These are phyloP conservation scores for Lindbergichthys nudifrons DNA, from an alignment of 2,797 vertebrate genomes.

Conservation along the genomic window DNA sequence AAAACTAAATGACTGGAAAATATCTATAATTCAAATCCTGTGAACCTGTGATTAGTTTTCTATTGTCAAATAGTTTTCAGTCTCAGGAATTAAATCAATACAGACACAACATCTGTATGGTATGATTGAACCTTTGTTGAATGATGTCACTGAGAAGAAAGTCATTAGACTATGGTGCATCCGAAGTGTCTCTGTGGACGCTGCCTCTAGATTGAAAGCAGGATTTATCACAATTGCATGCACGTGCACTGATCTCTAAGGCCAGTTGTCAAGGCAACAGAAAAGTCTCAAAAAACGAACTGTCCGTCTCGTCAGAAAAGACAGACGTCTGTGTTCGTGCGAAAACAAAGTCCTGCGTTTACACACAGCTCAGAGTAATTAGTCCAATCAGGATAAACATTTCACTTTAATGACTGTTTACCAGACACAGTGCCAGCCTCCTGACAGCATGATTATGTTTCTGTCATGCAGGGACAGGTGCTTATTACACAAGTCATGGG, in stretches of 20 bases:
- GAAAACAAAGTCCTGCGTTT: slow-evolving; percentile 22
- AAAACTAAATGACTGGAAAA: neutral
- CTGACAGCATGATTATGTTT: slow-evolving; percentile 52
- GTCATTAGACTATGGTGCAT: slow-evolving; percentile 7
- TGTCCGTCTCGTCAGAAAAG: slow-evolving; percentile 10
- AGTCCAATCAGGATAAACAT: slow-evolving; percentile 61
- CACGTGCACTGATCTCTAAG: slow-evolving; percentile 58
- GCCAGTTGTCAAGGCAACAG: slow-evolving; percentile 79
- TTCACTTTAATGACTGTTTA: slow-evolving; percentile 77
- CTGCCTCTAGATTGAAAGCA: slow-evolving; percentile 32
- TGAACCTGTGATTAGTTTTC: slow-evolving; percentile 1
- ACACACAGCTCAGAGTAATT: slow-evolving; percentile 57
- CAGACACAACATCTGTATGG: neutral
- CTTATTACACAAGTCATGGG: slow-evolving; percentile 39
- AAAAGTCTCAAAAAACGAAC: slow-evolving; percentile 15
- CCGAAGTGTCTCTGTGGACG: slow-evolving; percentile 35
- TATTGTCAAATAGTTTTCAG: neutral
- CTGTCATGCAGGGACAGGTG: slow-evolving; percentile 33
- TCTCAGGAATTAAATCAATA: slow-evolving; percentile 5
- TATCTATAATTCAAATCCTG: slow-evolving; percentile 19
- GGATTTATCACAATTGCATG: slow-evolving; percentile 55
- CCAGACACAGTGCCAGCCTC: slow-evolving; percentile 30
- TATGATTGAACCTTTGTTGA: slow-evolving; percentile 17
- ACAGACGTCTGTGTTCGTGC: slow-evolving; percentile 14
- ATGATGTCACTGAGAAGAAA: slow-evolving; percentile 27